Conservation (phyloP, 2,797 vertebrate genomes). For the Cetoscarus ocellatus region DNA sequence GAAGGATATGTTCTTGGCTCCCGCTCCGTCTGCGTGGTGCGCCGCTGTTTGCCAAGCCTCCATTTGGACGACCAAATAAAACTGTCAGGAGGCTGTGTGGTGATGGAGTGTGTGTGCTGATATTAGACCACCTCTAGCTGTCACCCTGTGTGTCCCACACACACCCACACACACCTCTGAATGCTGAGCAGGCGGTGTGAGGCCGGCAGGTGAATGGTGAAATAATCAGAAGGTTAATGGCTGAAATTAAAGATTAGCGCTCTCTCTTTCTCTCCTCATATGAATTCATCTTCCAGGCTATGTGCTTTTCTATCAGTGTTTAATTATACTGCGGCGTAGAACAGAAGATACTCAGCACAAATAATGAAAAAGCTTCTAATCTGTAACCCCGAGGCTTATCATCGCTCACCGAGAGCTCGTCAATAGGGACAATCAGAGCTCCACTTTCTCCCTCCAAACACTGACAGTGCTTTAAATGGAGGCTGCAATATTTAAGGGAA, state of each 20-base stretch:
- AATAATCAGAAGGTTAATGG: slow-evolving; percentile 45
- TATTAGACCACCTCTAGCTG: slow-evolving; percentile 25
- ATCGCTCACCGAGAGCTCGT: slow-evolving; percentile 19
- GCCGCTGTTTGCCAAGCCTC: slow-evolving; percentile 53
- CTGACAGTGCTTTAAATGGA: not conserved
- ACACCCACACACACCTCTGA: not conserved
- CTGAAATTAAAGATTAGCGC: slow-evolving; percentile 39
- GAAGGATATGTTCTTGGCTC: slow-evolving; percentile 59
- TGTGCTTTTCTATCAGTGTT: slow-evolving; percentile 35
- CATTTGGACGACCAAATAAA: slow-evolving; percentile 61
- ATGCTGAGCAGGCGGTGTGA: not conserved
- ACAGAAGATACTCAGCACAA: slow-evolving; percentile 39
- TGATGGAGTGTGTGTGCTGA: slow-evolving; percentile 50
- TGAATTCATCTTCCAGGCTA: slow-evolving; percentile 48
- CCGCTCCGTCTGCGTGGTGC: slow-evolving; percentile 26
- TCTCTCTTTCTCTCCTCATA: slow-evolving; percentile 25
- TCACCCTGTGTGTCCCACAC: slow-evolving; percentile 7
- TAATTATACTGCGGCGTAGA: slow-evolving; percentile 38
- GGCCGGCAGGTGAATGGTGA: slow-evolving; percentile 31
- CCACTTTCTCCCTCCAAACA: not conserved
- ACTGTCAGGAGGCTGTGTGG: slow-evolving; percentile 57
- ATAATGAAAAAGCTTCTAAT: slow-evolving; percentile 33
- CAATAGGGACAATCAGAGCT: slow-evolving; percentile 8
- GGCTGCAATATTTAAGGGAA: not conserved
- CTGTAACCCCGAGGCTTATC: slow-evolving; percentile 7